Conservation (phyloP, 2,888 invertebrate genomes). For the Sphaerophoria taeniata region DNA sequence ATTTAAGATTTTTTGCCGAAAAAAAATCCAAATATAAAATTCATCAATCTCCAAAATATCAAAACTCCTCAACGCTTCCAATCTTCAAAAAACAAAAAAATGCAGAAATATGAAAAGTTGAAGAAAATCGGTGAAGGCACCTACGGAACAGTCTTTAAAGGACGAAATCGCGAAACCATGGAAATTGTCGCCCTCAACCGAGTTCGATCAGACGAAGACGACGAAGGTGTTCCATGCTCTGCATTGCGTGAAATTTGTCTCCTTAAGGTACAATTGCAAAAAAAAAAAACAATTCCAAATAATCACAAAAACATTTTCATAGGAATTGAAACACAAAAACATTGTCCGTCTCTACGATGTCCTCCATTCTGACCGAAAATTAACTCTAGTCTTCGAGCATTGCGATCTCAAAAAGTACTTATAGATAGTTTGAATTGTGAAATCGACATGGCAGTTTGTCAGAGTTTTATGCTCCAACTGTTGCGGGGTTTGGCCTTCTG, state of each 20-base stretch:
- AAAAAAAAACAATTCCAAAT: no score
- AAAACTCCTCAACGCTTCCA: not conserved
- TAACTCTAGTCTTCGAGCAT: constrained; percentile 99
- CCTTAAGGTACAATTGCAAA: constrained; percentile 87
- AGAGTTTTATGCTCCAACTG: constrained; percentile 97
- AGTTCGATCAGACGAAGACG: constrained; percentile 98
- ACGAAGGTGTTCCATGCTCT: constrained; percentile 99
- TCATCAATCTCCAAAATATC: not conserved
- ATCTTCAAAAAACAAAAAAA: constrained; percentile 83
- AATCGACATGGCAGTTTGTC: constrained; percentile 97
- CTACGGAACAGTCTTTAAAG: constrained; percentile 99
- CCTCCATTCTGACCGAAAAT: constrained; percentile 97
- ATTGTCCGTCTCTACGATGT: constrained; percentile 99
- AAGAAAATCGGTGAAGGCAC: constrained; percentile 99
- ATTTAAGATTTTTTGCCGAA: no score
- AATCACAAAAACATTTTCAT: not conserved
- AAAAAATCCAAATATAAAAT: constrained; percentile 20
- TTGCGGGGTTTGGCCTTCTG: constrained; percentile 98
- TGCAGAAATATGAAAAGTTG: constrained; percentile 99
- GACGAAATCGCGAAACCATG: constrained; percentile 97
- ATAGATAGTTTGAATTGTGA: constrained; percentile 99
- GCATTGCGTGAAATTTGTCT: constrained; percentile 99
- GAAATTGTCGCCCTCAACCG: constrained; percentile 99
- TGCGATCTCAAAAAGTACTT: constrained; percentile 99
- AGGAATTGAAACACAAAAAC: constrained; percentile 98